Conservation (phyloP, 2,113 vertebrate genomes). For the Plotosus lineatus region DNA sequence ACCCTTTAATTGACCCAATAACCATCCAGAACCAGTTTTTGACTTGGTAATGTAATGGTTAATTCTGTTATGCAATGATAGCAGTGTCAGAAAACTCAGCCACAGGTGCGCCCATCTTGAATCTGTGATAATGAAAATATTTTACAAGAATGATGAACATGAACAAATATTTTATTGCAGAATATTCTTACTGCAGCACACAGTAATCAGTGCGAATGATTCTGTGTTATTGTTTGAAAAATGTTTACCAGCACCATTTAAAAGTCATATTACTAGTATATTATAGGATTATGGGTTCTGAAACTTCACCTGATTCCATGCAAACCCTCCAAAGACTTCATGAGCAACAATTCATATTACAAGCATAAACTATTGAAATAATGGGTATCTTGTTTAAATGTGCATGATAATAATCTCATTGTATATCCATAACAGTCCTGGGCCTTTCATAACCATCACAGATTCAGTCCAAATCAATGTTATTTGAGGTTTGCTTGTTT, state of each 20-base stretch:
- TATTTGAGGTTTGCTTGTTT: neutral
- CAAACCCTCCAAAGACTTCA: neutral
- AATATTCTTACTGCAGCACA: neutral
- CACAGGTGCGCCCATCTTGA: slow-evolving; percentile 32
- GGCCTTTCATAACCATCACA: neutral
- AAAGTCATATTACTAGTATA: neutral
- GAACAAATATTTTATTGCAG: neutral
- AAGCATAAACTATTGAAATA: neutral
- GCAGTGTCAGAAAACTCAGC: slow-evolving; percentile 67
- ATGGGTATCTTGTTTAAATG: neutral
- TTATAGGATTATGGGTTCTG: neutral
- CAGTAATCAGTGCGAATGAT: neutral
- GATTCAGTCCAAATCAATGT: neutral
- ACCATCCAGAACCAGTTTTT: neutral
- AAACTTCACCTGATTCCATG: neutral
- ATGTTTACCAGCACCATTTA: neutral
- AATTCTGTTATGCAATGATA: neutral
- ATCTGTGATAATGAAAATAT: neutral
- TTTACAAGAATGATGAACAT: neutral
- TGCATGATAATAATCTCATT: neutral
- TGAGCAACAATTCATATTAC: neutral
- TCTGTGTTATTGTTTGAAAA: neutral
- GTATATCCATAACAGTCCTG: neutral
- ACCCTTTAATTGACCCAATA: neutral
- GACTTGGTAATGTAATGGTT: neutral